Percentiles rank a stretch among this genome's conserved stretches.
phyloP scores from a whole-genome alignment of 2,797 vertebrate species.

The Falco naumanni region DNA sequence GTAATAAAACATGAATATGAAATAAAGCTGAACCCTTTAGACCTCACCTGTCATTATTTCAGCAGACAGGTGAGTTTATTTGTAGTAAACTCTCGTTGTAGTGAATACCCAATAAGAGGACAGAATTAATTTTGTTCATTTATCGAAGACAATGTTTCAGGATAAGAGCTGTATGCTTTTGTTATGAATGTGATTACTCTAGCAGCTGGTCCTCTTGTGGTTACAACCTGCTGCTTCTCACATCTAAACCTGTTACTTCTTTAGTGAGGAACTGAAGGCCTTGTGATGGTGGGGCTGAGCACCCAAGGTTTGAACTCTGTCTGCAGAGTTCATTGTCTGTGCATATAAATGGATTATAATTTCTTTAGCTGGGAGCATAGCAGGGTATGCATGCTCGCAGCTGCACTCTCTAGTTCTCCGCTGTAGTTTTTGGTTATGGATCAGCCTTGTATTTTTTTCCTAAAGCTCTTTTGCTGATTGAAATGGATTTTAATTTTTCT shows the following conservation, averaged over 20 bases:
- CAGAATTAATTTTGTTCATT: neutral
- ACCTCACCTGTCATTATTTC: neutral
- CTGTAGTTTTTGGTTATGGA: neutral
- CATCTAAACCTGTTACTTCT: neutral
- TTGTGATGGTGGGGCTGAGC: neutral
- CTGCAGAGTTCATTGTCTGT: neutral
- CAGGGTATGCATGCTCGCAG: neutral
- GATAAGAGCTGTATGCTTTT: neutral
- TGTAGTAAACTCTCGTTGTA: neutral
- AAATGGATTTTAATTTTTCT: neutral
- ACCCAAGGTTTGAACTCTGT: neutral
- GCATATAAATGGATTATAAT: neutral
- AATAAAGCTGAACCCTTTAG: neutral
- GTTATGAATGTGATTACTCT: neutral
- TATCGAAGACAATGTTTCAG: neutral
- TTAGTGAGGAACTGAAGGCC: neutral
- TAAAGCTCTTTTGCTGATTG: neutral
- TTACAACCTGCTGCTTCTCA: neutral
- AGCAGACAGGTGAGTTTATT: neutral
- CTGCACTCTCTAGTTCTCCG: neutral
- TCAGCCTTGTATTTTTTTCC: neutral
- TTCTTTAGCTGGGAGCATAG: neutral
- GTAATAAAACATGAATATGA: neutral
- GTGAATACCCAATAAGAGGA: neutral
- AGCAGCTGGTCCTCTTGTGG: neutral